Percentiles rank a stretch among this genome's conserved stretches.
Conservation (phyloP, 2,888 invertebrate genomes). For the Embidobia sp. region DNA sequence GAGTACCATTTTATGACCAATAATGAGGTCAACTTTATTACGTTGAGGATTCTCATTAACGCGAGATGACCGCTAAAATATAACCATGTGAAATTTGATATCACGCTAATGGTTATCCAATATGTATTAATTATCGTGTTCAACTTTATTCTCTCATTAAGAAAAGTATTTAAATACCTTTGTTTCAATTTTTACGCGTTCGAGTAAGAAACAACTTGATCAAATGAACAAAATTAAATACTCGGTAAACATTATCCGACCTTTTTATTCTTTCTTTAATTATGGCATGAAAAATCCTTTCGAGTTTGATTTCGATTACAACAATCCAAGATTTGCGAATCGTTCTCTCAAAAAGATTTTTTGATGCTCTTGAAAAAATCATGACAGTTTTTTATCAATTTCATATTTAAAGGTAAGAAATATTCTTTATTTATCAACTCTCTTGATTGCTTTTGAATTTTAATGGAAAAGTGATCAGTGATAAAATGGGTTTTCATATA, state of each 20-base stretch:
- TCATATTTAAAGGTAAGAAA: constrained; percentile 62
- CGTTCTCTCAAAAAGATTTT: constrained; percentile 9
- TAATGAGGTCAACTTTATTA: constrained; percentile 35
- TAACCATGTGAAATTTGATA: constrained; percentile 14
- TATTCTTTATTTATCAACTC: constrained; percentile 59
- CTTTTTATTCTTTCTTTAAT: too few relatives aligned
- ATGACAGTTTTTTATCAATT: too few relatives aligned
- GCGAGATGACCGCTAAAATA: constrained; percentile 31
- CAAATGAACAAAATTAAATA: not conserved
- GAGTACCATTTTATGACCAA: constrained; percentile 19
- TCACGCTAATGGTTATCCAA: constrained; percentile 16
- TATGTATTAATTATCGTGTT: constrained; percentile 3
- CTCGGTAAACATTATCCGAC: not conserved
- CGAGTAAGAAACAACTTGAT: too few relatives aligned
- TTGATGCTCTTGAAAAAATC: not conserved
- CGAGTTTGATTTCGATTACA: too few relatives aligned
- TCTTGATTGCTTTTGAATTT: too few relatives aligned
- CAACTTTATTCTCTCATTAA: too few relatives aligned
- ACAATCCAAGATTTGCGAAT: too few relatives aligned
- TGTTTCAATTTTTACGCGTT: too few relatives aligned
- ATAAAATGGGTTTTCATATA: not conserved
- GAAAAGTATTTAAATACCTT: too few relatives aligned
- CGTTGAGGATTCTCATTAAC: constrained; percentile 36
- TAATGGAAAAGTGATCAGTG: too few relatives aligned
- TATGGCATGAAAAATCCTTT: too few relatives aligned